Evolutionary conservation across 2,113 vertebrate species (phyloP).

Genomic region (Oncorhynchus masou): DNA sequence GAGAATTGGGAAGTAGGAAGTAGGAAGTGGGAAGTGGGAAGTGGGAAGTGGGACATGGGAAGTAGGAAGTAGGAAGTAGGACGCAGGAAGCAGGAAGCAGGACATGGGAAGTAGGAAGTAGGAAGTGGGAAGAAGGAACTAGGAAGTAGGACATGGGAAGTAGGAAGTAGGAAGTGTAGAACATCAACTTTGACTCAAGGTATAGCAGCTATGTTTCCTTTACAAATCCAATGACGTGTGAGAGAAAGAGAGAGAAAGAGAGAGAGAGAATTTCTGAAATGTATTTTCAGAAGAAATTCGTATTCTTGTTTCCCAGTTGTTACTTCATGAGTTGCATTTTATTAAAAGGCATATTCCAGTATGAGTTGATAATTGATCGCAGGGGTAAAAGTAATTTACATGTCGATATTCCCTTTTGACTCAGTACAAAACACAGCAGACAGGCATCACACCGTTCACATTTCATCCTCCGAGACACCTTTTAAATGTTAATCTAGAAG

Average conservation of each 20-base stretch:
- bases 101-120: no score
- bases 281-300: background rate
- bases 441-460: constrained; percentile 30
- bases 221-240: background rate
- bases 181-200: background rate
- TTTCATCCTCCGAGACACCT: constrained; percentile 51
- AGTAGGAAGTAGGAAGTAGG: background rate
- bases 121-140: no score
- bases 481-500: constrained; percentile 64
- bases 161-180: background rate
- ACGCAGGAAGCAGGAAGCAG: no score
- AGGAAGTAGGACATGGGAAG: no score
- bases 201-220: no score
- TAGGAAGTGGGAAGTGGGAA: no score
- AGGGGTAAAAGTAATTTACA: background rate
- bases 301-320: no score
- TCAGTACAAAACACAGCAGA: constrained; percentile 12
- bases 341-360: background rate
- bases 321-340: background rate
- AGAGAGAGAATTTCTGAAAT: background rate
- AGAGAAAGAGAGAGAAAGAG: background rate
- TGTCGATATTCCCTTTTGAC: constrained; percentile 13
- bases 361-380: background rate
- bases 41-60: background rate
- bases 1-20: background rate